A percentile compares a stretch with the other conserved stretches of the same genome.
Evolutionary conservation across 2,797 vertebrate species (phyloP).

Genomic region (Calcarius lapponicus): DNA sequence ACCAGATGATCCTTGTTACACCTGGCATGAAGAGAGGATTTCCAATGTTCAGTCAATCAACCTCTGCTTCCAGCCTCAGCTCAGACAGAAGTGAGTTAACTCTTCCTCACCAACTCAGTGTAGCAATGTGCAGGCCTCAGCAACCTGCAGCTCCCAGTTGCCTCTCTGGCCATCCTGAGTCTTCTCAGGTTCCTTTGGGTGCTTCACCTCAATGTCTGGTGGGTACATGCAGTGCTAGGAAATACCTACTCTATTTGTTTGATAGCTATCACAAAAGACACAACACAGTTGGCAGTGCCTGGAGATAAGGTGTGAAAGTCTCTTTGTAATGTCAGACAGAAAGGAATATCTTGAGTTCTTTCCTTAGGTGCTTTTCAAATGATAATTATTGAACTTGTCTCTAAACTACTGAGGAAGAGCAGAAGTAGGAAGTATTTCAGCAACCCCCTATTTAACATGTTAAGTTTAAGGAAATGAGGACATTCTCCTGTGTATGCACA

Average conservation of each 20-base stretch:
- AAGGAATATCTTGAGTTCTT: not conserved
- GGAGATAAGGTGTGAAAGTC: not conserved
- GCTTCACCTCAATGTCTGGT: not conserved
- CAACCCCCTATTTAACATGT: not conserved
- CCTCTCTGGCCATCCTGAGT: not conserved
- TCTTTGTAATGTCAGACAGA: not conserved
- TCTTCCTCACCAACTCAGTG: not conserved
- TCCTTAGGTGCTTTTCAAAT: not conserved
- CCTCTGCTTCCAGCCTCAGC: not conserved
- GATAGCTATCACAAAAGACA: not conserved
- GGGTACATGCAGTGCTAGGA: not conserved
- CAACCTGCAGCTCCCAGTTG: not conserved
- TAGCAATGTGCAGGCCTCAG: not conserved
- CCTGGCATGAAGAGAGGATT: slow-evolving; percentile 44
- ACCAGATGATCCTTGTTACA: slow-evolving; percentile 55
- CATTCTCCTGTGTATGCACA: not conserved
- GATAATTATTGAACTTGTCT: not conserved
- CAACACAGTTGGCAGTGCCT: not conserved
- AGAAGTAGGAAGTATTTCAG: not conserved
- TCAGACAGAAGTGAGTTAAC: slow-evolving; percentile 2
- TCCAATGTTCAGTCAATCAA: slow-evolving; percentile 10
- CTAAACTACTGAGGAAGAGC: not conserved
- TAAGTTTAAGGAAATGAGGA: not conserved
- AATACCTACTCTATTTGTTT: not conserved
- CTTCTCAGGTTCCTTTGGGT: not conserved